These are phyloP conservation scores for Sebastes vulpes DNA, from an alignment of 2,797 vertebrate species.

Conservation along the genomic window DNA sequence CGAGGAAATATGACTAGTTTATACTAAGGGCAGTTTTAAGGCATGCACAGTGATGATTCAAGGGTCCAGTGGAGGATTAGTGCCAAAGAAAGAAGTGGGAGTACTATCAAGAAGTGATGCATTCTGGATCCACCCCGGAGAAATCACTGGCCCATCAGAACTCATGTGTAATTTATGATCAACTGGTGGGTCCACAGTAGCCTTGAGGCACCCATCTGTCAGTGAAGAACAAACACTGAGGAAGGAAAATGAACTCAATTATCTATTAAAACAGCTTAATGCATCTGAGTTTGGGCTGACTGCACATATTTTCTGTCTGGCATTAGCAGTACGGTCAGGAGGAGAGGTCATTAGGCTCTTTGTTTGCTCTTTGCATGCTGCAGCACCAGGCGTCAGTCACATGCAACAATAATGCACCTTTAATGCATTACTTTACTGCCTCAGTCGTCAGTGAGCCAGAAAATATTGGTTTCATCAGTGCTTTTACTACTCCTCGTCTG, in stretches of 20 bases:
- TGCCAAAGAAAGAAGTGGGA: slow-evolving; percentile 16
- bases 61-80: slow-evolving; percentile 7
- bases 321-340: slow-evolving; percentile 44
- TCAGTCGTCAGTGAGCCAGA: slow-evolving; percentile 46
- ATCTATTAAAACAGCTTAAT: slow-evolving; percentile 73
- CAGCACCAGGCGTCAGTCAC: slow-evolving; percentile 26
- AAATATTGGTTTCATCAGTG: slow-evolving; percentile 42
- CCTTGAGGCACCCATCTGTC: slow-evolving; percentile 74
- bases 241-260: slow-evolving; percentile 65
- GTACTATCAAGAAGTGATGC: slow-evolving; percentile 55
- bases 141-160: slow-evolving; percentile 67
- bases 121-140: slow-evolving; percentile 64
- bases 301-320: slow-evolving; percentile 45
- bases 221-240: slow-evolving; percentile 63
- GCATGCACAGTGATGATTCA: background rate
- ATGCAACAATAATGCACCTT: slow-evolving; percentile 65
- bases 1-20: background rate
- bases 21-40: background rate
- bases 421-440: slow-evolving; percentile 62
- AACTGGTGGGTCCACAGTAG: slow-evolving; percentile 60
- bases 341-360: slow-evolving; percentile 21
- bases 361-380: slow-evolving; percentile 35
- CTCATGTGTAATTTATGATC: slow-evolving; percentile 78
- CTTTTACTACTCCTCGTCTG: slow-evolving; percentile 54
- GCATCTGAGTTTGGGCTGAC: slow-evolving; percentile 64